Conservation (phyloP, 2,888 invertebrate species). For the Adelognathus sp. region DNA sequence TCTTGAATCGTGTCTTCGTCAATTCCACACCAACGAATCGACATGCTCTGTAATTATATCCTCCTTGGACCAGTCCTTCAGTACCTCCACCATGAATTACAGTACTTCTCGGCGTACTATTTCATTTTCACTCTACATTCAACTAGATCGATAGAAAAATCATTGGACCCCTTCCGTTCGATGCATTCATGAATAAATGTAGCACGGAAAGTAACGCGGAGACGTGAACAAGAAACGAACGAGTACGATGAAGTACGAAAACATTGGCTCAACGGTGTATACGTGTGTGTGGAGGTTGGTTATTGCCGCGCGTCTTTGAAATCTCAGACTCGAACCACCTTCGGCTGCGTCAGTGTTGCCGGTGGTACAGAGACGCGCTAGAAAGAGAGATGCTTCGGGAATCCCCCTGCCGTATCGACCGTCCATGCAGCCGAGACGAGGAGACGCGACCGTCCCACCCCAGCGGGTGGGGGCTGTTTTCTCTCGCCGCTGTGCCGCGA, state of each 20-base stretch:
- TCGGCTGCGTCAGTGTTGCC: constrained; percentile 54
- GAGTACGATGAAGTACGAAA: background rate
- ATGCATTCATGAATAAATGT: background rate
- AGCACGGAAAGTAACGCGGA: constrained; percentile 7
- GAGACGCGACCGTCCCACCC: constrained; percentile 58
- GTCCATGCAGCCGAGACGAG: constrained; percentile 60
- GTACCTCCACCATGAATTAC: background rate
- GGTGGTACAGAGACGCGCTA: constrained; percentile 53
- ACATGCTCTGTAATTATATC: background rate
- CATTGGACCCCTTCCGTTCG: background rate
- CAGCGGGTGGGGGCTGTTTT: constrained; percentile 53
- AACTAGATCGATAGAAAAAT: background rate
- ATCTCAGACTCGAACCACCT: constrained; percentile 69
- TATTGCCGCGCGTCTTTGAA: constrained; percentile 52
- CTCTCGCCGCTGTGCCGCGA: constrained; percentile 53
- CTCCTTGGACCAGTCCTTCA: background rate
- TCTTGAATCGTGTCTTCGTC: too few species aligned
- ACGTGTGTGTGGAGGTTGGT: constrained; percentile 12
- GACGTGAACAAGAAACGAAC: constrained; percentile 14
- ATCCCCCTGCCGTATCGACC: constrained; percentile 76
- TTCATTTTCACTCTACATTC: background rate
- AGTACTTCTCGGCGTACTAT: background rate
- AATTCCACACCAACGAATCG: too few species aligned
- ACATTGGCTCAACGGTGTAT: background rate
- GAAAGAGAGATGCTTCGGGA: constrained; percentile 32